Evolutionary conservation across 2,113 vertebrate genomes (phyloP).

Genomic region (Chlorodrepanis virens): DNA sequence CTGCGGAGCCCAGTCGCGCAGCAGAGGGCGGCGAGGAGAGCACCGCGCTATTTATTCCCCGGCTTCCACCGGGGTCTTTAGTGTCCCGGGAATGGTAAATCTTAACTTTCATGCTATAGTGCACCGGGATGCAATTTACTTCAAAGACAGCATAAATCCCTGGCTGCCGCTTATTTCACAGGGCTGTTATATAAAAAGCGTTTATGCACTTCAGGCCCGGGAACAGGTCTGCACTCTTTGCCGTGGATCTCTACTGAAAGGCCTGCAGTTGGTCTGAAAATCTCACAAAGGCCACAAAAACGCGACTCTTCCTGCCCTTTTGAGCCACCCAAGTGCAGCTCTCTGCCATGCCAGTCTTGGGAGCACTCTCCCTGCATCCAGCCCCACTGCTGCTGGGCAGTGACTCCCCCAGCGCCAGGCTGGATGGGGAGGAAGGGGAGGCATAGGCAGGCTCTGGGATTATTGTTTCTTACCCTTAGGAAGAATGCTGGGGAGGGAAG

Average conservation of each 20-base stretch:
- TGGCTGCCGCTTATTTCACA: constrained; percentile 55
- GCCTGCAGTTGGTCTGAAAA: constrained; percentile 40
- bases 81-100: constrained; percentile 73
- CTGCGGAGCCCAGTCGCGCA: constrained; percentile 40
- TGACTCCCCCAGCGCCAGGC: accelerated
- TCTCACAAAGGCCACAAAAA: constrained; percentile 1
- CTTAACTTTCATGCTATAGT: constrained; percentile 77
- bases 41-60: constrained; percentile 66
- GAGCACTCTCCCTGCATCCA: background rate
- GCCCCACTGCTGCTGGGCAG: accelerated
- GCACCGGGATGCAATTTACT: constrained; percentile 76
- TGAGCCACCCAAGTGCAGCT: background rate
- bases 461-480: background rate
- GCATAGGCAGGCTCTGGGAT: background rate
- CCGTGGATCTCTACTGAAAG: constrained; percentile 11
- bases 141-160: constrained; percentile 77
- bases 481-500: background rate
- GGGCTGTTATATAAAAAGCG: constrained; percentile 71
- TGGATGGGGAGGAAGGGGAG: background rate
- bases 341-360: background rate
- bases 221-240: constrained; percentile 15
- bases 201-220: background rate
- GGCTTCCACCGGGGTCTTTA: constrained; percentile 69
- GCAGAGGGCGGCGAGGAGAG: constrained; percentile 59
- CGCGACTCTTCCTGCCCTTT: background rate